Conservation (phyloP, 2,113 vertebrate species). For the Oreotragus oreotragus region DNA sequence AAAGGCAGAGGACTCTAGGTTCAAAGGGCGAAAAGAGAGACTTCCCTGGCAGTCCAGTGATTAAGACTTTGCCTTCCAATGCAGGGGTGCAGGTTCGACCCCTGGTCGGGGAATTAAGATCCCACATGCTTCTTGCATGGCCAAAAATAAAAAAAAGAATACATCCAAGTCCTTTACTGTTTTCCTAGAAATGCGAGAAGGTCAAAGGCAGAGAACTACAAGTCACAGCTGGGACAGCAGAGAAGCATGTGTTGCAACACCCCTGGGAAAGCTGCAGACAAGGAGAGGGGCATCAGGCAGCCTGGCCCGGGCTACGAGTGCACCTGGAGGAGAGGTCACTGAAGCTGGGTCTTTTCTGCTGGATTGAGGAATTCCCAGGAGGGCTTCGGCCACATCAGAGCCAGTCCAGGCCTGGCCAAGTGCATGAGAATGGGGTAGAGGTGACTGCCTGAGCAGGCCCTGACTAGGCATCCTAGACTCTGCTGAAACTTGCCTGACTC, state of each 20-base stretch:
- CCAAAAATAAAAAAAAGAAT: background rate
- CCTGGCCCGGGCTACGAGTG: background rate
- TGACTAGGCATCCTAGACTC: background rate
- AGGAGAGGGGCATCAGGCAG: background rate
- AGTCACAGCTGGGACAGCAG: background rate
- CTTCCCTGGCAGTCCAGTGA: background rate
- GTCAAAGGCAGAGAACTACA: background rate
- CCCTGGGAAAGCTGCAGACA: too few relatives aligned
- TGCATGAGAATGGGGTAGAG: background rate
- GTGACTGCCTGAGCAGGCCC: background rate
- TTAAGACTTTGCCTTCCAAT: background rate
- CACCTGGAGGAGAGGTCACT: background rate
- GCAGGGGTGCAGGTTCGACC: background rate
- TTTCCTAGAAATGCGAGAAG: background rate
- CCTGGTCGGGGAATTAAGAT: background rate
- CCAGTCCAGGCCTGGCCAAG: background rate
- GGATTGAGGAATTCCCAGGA: background rate
- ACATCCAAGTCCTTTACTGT: background rate
- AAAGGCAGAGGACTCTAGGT: background rate
- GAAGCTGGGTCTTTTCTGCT: background rate
- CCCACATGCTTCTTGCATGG: background rate
- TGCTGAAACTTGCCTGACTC: slow-evolving; percentile 30
- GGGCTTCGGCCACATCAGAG: background rate
- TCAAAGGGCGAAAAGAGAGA: background rate
- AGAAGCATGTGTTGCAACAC: background rate